phyloP scores from a whole-genome alignment of 1,140 invertebrate genomes.

The Parapsyche elsis region DNA sequence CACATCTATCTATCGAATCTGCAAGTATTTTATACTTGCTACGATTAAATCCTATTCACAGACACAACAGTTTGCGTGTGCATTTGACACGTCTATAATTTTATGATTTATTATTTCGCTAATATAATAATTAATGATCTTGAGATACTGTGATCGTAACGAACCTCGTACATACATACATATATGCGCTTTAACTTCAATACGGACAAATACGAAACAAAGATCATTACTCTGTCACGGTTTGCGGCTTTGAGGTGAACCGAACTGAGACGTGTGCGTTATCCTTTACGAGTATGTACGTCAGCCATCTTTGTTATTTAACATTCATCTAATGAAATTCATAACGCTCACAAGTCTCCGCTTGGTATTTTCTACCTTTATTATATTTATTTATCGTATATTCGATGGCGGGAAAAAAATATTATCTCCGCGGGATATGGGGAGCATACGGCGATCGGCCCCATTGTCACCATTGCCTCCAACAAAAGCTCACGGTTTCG shows the following conservation, averaged over 20 bases:
- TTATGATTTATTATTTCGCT: no score
- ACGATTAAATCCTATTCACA: no score
- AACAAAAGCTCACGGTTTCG: conserved; percentile 14
- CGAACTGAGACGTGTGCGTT: conserved; percentile 16
- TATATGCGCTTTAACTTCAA: no score
- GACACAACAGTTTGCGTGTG: no score
- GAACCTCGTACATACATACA: not conserved
- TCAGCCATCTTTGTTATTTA: not conserved
- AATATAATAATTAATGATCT: no score
- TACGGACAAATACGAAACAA: not conserved
- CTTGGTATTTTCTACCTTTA: no score
- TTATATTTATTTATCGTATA: no score
- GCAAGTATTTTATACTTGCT: no score
- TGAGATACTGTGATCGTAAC: no score
- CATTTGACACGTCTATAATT: no score
- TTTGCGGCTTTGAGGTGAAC: not conserved
- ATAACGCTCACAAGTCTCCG: no score
- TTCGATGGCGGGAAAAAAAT: not conserved
- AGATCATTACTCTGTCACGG: conserved; percentile 21
- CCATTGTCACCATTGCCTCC: conserved; percentile 19
- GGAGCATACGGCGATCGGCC: not conserved
- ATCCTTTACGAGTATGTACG: not conserved
- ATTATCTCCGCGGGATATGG: not conserved
- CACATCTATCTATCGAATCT: no score
- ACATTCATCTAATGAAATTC: not conserved